phyloP scores from a whole-genome alignment of 2,888 invertebrate species.

The Amiota minor region DNA sequence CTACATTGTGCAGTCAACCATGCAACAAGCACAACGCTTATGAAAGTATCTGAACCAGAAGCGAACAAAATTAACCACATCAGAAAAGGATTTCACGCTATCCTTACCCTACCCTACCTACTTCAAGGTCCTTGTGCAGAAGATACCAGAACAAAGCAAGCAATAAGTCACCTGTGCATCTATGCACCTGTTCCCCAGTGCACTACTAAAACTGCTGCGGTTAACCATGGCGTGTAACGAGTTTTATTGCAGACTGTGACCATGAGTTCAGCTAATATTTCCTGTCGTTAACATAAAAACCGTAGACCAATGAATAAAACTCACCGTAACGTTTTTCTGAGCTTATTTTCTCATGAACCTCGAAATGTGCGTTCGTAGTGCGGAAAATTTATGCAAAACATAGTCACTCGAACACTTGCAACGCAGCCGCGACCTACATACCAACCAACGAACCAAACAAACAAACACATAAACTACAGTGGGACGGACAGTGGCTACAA shows the following conservation, averaged over 20 bases:
- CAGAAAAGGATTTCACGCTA: constrained; percentile 18
- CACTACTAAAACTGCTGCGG: constrained; percentile 24
- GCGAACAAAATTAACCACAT: background rate
- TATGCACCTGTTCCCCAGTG: constrained; percentile 14
- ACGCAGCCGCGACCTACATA: constrained; percentile 17
- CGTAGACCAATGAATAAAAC: constrained; percentile 26
- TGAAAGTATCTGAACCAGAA: background rate
- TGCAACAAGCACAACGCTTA: constrained; percentile 28
- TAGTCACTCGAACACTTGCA: constrained; percentile 32
- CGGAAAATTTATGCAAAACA: constrained; percentile 61
- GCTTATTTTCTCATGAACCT: constrained; percentile 55
- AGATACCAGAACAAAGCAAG: too few species aligned
- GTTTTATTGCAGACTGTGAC: background rate
- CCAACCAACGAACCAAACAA: background rate
- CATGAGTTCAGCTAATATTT: constrained; percentile 8
- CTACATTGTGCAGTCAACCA: constrained; percentile 50
- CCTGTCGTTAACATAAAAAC: constrained; percentile 8
- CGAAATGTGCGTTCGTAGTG: constrained; percentile 46
- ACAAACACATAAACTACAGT: background rate
- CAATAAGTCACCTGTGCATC: background rate
- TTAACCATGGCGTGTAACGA: constrained; percentile 34
- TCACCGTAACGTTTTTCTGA: constrained; percentile 60
- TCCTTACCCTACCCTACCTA: background rate
- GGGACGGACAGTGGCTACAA: constrained; percentile 36
- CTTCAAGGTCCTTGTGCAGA: background rate